Conservation (phyloP, 2,888 invertebrate genomes). For the Brassicogethes aeneus region DNA sequence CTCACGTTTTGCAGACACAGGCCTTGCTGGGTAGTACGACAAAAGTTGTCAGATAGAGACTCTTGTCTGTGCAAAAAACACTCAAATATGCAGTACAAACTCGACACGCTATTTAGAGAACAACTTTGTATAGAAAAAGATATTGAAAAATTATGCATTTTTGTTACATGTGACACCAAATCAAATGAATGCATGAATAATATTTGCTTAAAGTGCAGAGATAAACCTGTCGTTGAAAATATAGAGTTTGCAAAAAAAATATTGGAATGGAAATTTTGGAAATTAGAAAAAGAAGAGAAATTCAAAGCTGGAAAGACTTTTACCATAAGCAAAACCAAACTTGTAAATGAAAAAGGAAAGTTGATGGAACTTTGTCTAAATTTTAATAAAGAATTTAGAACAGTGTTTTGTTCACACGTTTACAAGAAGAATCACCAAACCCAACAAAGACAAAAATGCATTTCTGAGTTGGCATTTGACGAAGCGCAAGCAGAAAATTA, state of each 20-base stretch:
- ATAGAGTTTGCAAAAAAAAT: not conserved
- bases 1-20: not conserved
- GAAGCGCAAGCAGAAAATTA: constrained; percentile 8
- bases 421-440: constrained; percentile 2
- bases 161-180: not conserved
- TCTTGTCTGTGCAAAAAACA: not conserved
- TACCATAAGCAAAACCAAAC: not conserved
- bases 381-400: constrained; percentile 2
- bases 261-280: not conserved
- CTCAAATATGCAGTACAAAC: not conserved
- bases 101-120: not conserved
- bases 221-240: not conserved
- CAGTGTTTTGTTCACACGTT: constrained; percentile 1
- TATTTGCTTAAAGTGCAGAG: not conserved
- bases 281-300: constrained; percentile 1
- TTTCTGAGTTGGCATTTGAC: constrained; percentile 4
- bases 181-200: not conserved
- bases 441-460: constrained; percentile 4
- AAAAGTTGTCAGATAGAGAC: not conserved
- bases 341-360: not conserved
- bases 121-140: not conserved
- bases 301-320: not conserved
- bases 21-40: not conserved
- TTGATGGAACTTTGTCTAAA: not conserved
- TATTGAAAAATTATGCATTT: not conserved